phyloP scores from a whole-genome alignment of 2,797 vertebrate genomes.

The Crenuchus spilurus region DNA sequence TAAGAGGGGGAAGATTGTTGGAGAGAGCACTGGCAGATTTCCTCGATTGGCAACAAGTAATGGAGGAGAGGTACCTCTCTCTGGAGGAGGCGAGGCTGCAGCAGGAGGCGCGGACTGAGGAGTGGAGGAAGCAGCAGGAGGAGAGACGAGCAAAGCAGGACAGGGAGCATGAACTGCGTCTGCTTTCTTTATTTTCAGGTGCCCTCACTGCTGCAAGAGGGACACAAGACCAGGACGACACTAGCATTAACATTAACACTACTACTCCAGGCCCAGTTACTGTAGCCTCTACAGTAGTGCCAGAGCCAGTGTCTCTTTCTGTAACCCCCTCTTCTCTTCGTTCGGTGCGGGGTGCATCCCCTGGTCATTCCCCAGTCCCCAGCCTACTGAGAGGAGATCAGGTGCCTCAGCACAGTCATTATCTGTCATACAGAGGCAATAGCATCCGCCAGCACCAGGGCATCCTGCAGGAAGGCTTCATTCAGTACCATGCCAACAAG shows the following conservation, averaged over 20 bases:
- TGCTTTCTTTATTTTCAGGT: constrained; percentile 83
- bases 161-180: constrained; percentile 82
- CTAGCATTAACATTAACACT: background rate
- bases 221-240: background rate
- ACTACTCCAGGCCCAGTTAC: background rate
- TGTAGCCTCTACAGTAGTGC: background rate
- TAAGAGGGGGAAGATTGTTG: constrained; percentile 54
- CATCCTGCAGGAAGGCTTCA: constrained; percentile 85
- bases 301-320: background rate
- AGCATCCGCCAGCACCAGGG: constrained; percentile 77
- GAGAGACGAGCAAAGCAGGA: constrained; percentile 81
- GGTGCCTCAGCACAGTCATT: constrained; percentile 54
- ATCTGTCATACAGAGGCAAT: constrained; percentile 80
- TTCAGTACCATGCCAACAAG: constrained; percentile 81
- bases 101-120: constrained; percentile 79
- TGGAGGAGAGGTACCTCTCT: constrained; percentile 80
- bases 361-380: constrained; percentile 26
- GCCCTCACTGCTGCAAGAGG: constrained; percentile 67
- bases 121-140: constrained; percentile 83
- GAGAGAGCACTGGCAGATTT: constrained; percentile 79
- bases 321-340: constrained; percentile 37
- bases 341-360: constrained; percentile 61
- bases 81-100: constrained; percentile 80
- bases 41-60: constrained; percentile 73
- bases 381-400: constrained; percentile 47